phyloP scores from a whole-genome alignment of 2,113 vertebrate species.

The Alaudala cheleensis region DNA sequence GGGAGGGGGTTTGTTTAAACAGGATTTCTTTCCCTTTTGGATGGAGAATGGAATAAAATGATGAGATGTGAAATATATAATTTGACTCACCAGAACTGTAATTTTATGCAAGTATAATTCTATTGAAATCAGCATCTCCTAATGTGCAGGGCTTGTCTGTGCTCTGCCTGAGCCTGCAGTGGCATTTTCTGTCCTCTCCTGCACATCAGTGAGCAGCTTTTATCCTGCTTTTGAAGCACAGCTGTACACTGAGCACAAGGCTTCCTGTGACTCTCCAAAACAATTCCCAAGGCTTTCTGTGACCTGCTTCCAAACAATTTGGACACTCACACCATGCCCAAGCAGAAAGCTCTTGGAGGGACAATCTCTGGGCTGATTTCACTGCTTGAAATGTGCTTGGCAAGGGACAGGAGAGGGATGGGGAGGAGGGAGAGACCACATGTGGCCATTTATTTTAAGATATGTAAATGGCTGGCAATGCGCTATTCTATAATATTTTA shows the following conservation, averaged over 20 bases:
- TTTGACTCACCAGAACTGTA: not conserved
- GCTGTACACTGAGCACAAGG: not conserved
- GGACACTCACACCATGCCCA: not conserved
- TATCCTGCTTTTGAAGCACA: not conserved
- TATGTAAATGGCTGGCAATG: not conserved
- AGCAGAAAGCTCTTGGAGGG: not conserved
- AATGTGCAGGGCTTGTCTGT: not conserved
- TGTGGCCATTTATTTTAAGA: not conserved
- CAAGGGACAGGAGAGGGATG: not conserved
- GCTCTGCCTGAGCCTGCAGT: not conserved
- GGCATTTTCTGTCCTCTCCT: conserved; percentile 3
- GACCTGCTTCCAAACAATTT: conserved; percentile 2
- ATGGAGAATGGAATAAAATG: not conserved
- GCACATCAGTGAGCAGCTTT: not conserved
- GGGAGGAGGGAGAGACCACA: not conserved
- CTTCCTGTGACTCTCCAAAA: not conserved
- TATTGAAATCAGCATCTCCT: conserved; percentile 6
- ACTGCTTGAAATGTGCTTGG: not conserved
- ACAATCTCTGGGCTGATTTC: not conserved
- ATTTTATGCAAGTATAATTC: not conserved
- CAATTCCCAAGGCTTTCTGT: not conserved
- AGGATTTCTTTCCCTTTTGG: not conserved
- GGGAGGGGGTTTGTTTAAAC: not conserved
- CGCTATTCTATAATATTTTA: not conserved
- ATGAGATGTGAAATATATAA: not conserved